These are phyloP conservation scores for Anolis apletophallus DNA, from an alignment of 2,797 vertebrate species.

Conservation along the genomic window DNA sequence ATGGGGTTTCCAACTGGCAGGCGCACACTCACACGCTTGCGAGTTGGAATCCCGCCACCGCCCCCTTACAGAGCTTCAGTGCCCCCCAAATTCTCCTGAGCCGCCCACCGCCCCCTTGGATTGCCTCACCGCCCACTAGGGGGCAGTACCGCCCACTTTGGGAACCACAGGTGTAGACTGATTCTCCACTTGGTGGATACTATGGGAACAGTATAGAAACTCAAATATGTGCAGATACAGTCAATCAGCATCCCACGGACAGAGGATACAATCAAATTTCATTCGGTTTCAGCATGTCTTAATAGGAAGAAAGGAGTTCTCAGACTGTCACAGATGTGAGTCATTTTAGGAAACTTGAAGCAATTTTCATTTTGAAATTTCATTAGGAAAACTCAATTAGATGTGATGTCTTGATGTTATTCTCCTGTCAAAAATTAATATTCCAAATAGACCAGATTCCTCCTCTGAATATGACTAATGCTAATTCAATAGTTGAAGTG, in stretches of 20 bases:
- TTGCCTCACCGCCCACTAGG: too few relatives aligned
- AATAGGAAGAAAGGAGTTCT: slow-evolving; percentile 26
- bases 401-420: slow-evolving; percentile 9
- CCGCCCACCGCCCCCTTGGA: too few relatives aligned
- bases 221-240: neutral
- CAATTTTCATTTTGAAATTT: slow-evolving; percentile 40
- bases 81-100: too few relatives aligned
- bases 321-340: slow-evolving; percentile 27
- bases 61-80: too few relatives aligned
- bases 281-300: slow-evolving; percentile 22
- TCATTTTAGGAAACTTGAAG: slow-evolving; percentile 41
- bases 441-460: slow-evolving; percentile 36
- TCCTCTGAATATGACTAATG: slow-evolving; percentile 52
- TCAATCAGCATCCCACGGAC: neutral
- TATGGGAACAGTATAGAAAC: neutral
- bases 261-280: neutral
- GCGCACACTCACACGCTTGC: too few relatives aligned
- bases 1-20: too few relatives aligned
- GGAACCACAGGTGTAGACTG: too few relatives aligned
- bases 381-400: slow-evolving; percentile 54
- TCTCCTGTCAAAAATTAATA: slow-evolving; percentile 52
- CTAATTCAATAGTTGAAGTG: slow-evolving; percentile 49
- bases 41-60: too few relatives aligned
- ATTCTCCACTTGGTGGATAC: neutral
- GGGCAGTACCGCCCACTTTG: too few relatives aligned